Conservation (phyloP, 2,113 vertebrate species). For the Ardeotis arabs region DNA sequence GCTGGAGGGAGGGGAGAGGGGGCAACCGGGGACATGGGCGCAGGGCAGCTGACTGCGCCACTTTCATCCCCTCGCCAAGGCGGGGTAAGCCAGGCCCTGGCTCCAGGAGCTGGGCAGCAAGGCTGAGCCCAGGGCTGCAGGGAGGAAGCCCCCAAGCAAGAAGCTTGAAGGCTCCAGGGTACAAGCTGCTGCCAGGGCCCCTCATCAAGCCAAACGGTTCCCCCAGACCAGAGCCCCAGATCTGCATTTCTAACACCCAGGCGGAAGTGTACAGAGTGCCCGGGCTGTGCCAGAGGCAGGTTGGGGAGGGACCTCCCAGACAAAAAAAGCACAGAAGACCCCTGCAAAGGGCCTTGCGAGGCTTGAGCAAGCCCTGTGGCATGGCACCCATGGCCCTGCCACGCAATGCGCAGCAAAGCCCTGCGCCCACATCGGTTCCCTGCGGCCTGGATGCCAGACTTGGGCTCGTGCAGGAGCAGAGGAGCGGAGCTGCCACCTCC, state of each 20-base stretch:
- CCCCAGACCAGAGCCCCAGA: background rate
- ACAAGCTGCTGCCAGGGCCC: background rate
- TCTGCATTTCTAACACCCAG: background rate
- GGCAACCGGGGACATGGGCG: rapidly evolving
- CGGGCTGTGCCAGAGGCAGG: background rate
- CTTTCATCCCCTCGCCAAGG: background rate
- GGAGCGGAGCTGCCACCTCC: background rate
- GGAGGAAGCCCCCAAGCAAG: background rate
- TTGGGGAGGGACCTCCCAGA: too few species aligned
- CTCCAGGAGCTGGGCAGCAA: too few species aligned
- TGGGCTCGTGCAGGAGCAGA: rapidly evolving
- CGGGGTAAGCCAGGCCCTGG: background rate
- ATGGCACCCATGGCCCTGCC: rapidly evolving
- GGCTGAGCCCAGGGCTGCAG: background rate
- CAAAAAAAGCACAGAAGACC: background rate
- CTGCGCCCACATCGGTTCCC: rapidly evolving
- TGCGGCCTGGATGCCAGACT: background rate
- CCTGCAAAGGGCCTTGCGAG: too few species aligned
- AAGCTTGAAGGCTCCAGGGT: background rate
- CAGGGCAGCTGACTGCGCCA: background rate
- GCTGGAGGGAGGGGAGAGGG: background rate
- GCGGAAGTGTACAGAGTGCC: rapidly evolving
- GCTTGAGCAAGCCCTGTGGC: rapidly evolving
- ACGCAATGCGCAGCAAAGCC: rapidly evolving
- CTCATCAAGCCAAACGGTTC: too few species aligned